Evolutionary conservation across 2,797 vertebrate genomes (phyloP), one percentile per base, ranked within the genome.

Genomic region (Anabacerthia variegaticeps): DNA sequence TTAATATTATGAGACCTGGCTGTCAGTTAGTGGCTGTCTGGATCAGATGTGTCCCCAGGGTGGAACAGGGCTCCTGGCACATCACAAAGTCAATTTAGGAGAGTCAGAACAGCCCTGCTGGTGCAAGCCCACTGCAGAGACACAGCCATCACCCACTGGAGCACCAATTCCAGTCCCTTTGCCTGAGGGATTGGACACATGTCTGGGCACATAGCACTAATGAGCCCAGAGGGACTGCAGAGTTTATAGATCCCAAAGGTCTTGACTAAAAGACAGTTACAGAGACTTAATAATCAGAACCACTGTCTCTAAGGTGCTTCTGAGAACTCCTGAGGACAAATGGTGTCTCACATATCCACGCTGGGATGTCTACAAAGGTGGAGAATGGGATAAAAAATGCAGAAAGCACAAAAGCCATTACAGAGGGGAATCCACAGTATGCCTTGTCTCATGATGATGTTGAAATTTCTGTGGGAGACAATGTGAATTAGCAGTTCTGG

Each of bases 401-500:
- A 37, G 10, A 30, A 14, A 36, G 32, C 48, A 63, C 14, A 58
- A 4, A 39, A 80, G 19, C 20, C 11, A 10, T 46, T 36, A 34
- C 32, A 39, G 19, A 65, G 20, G 23, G 21, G 26, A 14, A 32
- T n/a, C 46, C 32, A 28, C 0, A 0, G 30, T 36, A 20, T 0
- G 7, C 22, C 43, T 52, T 13, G 23, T 23, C 61, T 80, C 1
- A 0, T 14, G 19, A n/a, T 2, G 1, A 19, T 2, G 10, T 4
- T 13, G 13, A 32, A 20, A 56, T 52, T 77, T 68, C 58, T 63
- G 51, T 10, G 49, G 80, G 27, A 71, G 51, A 17, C 43, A 8
- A 26, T 0, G 0, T 0, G 0, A 32, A 20, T 7, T 1, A 11
- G 28, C 6, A 34, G 46, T 6, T 49, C 71, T n/a, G 41, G 32